Evolutionary conservation across 2,888 invertebrate species (phyloP).

Genomic region (Tenodera sinensis): DNA sequence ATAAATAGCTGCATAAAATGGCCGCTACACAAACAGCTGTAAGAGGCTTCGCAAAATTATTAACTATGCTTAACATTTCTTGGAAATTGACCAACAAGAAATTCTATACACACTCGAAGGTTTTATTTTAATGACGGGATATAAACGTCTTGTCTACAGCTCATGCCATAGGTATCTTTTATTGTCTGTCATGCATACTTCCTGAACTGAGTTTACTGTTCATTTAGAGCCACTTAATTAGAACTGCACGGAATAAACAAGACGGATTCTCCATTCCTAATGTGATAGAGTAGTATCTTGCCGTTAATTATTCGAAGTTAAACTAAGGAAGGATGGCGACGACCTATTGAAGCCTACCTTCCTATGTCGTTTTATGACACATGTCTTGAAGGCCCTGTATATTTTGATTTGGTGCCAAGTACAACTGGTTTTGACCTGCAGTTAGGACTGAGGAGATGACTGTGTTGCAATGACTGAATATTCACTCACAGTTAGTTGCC

Average conservation of each 20-base stretch:
- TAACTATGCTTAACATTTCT: neutral
- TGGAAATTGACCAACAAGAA: neutral
- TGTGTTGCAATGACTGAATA: too few relatives aligned
- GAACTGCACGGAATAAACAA: neutral
- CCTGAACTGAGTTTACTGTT: neutral
- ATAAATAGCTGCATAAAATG: neutral
- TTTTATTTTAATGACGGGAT: neutral
- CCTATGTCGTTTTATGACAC: too few relatives aligned
- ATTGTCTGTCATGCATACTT: neutral
- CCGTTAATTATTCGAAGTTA: neutral
- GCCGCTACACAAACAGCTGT: neutral
- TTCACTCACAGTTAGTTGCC: too few relatives aligned
- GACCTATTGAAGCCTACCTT: neutral
- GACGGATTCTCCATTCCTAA: neutral
- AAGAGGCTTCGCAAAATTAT: neutral
- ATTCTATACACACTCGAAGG: neutral
- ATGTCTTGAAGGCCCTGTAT: too few relatives aligned
- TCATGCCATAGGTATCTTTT: neutral
- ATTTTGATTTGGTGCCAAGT: too few relatives aligned
- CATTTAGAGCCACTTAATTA: neutral
- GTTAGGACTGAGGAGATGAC: too few relatives aligned
- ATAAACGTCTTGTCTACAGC: neutral
- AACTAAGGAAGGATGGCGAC: neutral
- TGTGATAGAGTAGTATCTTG: neutral
- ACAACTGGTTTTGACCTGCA: too few relatives aligned